Conservation (phyloP, 2,888 invertebrate species). For the Athalia rosae region DNA sequence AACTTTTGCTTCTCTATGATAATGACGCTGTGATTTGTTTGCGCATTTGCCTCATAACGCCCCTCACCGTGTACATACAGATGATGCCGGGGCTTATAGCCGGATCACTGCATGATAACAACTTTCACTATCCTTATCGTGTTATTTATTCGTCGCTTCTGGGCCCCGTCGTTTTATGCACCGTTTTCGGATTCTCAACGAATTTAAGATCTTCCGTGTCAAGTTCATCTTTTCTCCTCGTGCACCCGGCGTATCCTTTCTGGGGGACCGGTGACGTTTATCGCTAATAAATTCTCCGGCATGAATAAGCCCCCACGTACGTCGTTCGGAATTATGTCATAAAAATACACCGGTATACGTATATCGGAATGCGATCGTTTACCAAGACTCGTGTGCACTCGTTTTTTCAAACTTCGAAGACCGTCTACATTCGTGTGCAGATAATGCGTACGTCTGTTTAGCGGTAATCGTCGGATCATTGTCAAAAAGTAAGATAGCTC, state of each 20-base stretch:
- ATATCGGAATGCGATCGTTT: neutral
- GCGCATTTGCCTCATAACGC: constrained; percentile 9
- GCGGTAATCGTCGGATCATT: constrained; percentile 4
- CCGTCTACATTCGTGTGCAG: neutral
- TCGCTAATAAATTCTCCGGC: constrained; percentile 16
- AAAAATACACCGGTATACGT: constrained; percentile 10
- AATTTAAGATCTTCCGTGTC: constrained; percentile 25
- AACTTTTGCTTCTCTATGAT: neutral
- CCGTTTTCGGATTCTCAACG: constrained; percentile 13
- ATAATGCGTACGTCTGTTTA: neutral
- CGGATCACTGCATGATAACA: constrained; percentile 17
- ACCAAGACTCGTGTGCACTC: neutral
- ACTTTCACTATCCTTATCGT: constrained; percentile 23
- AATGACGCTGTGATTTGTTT: constrained; percentile 35
- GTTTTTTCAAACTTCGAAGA: neutral
- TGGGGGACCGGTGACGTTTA: constrained; percentile 22
- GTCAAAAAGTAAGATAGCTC: constrained; percentile 1
- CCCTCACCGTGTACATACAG: neutral
- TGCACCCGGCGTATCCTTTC: constrained; percentile 16
- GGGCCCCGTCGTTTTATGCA: constrained; percentile 13
- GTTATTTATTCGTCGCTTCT: constrained; percentile 26
- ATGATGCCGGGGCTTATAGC: constrained; percentile 14
- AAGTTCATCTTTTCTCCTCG: constrained; percentile 10
- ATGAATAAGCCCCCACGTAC: neutral
- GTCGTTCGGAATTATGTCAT: neutral